A percentile compares a stretch with the other conserved stretches of the same genome.
Conservation (phyloP, 1,140 invertebrate genomes). For the Drosophila sulfurigaster region DNA sequence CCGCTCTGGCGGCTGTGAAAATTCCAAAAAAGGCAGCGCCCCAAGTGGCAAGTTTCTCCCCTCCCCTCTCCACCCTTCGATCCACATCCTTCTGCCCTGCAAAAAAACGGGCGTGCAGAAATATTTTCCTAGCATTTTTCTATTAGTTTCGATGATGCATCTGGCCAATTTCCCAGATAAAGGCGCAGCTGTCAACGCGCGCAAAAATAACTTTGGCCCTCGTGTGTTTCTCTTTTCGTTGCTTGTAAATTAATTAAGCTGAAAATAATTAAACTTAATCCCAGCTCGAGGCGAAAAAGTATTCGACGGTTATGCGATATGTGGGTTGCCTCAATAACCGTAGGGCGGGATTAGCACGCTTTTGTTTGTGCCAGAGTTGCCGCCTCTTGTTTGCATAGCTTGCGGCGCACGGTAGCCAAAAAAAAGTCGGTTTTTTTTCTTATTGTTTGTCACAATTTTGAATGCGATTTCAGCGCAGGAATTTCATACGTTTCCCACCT, state of each 20-base stretch:
- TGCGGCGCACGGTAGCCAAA: slow-evolving; percentile 32
- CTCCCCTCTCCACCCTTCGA: neutral
- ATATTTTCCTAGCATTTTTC: slow-evolving; percentile 53
- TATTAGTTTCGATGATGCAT: slow-evolving; percentile 47
- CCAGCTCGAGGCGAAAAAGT: slow-evolving; percentile 36
- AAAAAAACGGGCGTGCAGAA: slow-evolving; percentile 30
- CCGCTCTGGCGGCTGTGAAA: slow-evolving; percentile 42
- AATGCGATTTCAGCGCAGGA: neutral
- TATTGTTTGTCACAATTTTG: slow-evolving; percentile 23
- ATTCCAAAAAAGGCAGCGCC: slow-evolving; percentile 58
- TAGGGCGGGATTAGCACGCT: slow-evolving; percentile 72
- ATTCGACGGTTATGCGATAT: slow-evolving; percentile 21
- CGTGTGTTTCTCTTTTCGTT: slow-evolving; percentile 34
- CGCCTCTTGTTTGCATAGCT: neutral
- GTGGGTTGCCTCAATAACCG: slow-evolving; percentile 77
- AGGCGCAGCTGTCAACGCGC: slow-evolving; percentile 61
- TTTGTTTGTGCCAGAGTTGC: slow-evolving; percentile 32
- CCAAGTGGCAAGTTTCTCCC: slow-evolving; percentile 14
- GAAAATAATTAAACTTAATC: slow-evolving; percentile 80
- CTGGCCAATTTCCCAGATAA: slow-evolving; percentile 53
- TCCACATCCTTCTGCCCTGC: neutral
- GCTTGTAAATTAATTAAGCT: slow-evolving; percentile 80
- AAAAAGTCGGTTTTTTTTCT: slow-evolving; percentile 14
- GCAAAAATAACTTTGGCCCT: slow-evolving; percentile 39
- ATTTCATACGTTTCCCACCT: neutral